Evolutionary conservation across 2,888 invertebrate genomes (phyloP).

Genomic region (Aleiodes alternator): DNA sequence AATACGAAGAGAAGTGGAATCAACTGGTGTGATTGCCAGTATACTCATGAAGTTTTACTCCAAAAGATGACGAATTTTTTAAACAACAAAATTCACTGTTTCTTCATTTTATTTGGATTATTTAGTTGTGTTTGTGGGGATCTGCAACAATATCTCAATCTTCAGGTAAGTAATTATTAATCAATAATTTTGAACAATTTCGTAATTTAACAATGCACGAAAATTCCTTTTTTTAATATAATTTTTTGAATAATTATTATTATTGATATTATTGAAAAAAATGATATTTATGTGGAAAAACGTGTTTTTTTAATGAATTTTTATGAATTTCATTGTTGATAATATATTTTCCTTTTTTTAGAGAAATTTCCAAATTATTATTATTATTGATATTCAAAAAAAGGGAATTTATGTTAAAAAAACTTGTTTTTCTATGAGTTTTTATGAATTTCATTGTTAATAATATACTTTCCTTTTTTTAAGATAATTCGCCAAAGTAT

Average conservation of each 20-base stretch:
- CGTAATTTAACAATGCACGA: no score
- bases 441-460: not conserved
- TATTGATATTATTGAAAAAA: not conserved
- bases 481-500: no score
- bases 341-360: not conserved
- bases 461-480: not conserved
- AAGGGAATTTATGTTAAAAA: not conserved
- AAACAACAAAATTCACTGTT: slow-evolving; percentile 17
- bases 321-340: not conserved
- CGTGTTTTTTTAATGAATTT: not conserved
- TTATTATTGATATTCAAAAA: not conserved
- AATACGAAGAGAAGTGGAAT: not conserved
- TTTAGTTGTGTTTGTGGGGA: slow-evolving; percentile 41
- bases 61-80: slow-evolving; percentile 8
- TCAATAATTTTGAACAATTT: not conserved
- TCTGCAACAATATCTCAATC: slow-evolving; percentile 50
- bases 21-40: slow-evolving; percentile 14
- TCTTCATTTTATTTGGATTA: slow-evolving; percentile 8
- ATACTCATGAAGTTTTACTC: slow-evolving; percentile 5
- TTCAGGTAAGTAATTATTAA: slow-evolving; percentile 55
- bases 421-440: not conserved
- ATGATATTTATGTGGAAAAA: not conserved
- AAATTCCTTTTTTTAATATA: no score
- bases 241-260: no score
- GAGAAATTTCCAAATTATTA: no score